Evolutionary conservation across 2,797 vertebrate genomes (phyloP).

Genomic region (Protosalanx chinensis): DNA sequence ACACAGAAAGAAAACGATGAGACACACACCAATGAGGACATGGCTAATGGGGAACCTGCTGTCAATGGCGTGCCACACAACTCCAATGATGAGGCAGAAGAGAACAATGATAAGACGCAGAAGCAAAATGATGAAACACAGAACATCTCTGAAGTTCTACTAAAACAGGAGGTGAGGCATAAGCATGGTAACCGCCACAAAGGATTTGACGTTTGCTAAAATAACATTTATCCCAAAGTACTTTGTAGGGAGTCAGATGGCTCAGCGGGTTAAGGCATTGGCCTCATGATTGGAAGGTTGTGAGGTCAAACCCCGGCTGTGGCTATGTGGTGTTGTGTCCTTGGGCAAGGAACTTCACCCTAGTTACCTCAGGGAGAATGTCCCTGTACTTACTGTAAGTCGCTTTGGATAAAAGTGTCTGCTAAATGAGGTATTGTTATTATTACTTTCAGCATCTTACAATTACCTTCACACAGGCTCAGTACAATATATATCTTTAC

Average conservation of each 20-base stretch:
- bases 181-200: not conserved
- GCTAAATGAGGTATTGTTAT: too few species aligned
- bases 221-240: not conserved
- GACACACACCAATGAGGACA: slow-evolving; percentile 32
- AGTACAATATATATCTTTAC: not conserved
- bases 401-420: too few species aligned
- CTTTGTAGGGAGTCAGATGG: too few species aligned
- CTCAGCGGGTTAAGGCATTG: too few species aligned
- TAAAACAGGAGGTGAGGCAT: slow-evolving; percentile 72
- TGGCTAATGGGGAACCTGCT: not conserved
- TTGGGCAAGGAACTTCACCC: too few species aligned
- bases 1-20: slow-evolving; percentile 39
- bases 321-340: too few species aligned
- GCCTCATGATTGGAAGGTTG: too few species aligned
- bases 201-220: not conserved
- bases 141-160: slow-evolving; percentile 64
- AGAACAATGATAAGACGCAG: slow-evolving; percentile 15
- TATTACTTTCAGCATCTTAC: not conserved
- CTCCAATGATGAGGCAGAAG: slow-evolving; percentile 2
- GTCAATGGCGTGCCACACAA: slow-evolving; percentile 43
- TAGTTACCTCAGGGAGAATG: too few species aligned
- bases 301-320: too few species aligned
- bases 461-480: not conserved
- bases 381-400: too few species aligned
- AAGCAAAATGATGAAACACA: slow-evolving; percentile 35